Percentiles rank a stretch among this genome's conserved stretches.
Evolutionary conservation across 2,797 vertebrate genomes (phyloP).

Genomic region (Notolabrus celidotus): DNA sequence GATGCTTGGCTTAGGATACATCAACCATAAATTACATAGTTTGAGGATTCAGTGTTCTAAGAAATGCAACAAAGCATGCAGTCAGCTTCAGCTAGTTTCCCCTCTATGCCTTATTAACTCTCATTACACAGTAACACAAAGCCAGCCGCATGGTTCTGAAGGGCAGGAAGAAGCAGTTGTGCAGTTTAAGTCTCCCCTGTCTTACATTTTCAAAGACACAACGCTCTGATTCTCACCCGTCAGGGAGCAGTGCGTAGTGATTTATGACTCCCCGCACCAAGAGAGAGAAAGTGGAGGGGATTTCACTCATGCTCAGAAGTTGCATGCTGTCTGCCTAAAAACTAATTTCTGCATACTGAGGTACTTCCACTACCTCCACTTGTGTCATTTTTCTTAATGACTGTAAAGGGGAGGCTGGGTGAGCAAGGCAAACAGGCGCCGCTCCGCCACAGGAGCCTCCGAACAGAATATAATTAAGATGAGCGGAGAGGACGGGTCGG

Average conservation of each 20-base stretch:
- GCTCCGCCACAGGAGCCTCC: slow-evolving; percentile 48
- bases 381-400: slow-evolving; percentile 80
- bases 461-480: slow-evolving; percentile 71
- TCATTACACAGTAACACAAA: slow-evolving; percentile 7
- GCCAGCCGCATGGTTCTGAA: slow-evolving; percentile 23
- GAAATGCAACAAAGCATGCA: too few relatives aligned
- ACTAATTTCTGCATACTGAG: slow-evolving; percentile 67
- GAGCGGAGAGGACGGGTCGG: slow-evolving; percentile 65
- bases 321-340: slow-evolving; percentile 63
- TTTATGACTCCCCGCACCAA: slow-evolving; percentile 61
- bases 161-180: slow-evolving; percentile 28
- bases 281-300: slow-evolving; percentile 33
- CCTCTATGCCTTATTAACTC: too few relatives aligned
- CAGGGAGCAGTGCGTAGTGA: slow-evolving; percentile 62
- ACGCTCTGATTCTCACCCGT: slow-evolving; percentile 63
- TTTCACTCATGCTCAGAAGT: slow-evolving; percentile 45
- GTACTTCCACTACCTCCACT: slow-evolving; percentile 57
- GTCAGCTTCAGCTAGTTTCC: too few relatives aligned
- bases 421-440: slow-evolving; percentile 64
- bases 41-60: too few relatives aligned
- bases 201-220: slow-evolving; percentile 55
- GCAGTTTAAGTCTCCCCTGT: slow-evolving; percentile 21
- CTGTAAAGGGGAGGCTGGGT: slow-evolving; percentile 59
- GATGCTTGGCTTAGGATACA: too few relatives aligned
- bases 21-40: too few relatives aligned